Evolutionary conservation across 2,888 invertebrate species (phyloP).

Genomic region (Andrena dorsata): DNA sequence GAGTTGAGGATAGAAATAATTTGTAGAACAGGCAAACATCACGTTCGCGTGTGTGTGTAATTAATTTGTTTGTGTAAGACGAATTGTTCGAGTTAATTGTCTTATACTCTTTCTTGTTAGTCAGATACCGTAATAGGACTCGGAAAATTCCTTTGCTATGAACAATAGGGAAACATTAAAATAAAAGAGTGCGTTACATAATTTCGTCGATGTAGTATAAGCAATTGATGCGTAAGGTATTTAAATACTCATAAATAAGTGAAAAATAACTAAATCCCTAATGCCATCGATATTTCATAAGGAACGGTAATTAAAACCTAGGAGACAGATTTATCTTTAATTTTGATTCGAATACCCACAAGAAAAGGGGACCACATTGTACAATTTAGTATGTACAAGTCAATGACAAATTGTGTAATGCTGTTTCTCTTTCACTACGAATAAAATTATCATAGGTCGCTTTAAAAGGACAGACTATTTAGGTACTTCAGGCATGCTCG

Average conservation of each 20-base stretch:
- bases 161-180: neutral
- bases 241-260: neutral
- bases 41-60: neutral
- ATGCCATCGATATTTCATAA: neutral
- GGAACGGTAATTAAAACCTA: no score
- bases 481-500: no score
- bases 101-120: neutral
- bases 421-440: no score
- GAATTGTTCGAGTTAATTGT: constrained; percentile 29
- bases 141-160: neutral
- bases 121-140: neutral
- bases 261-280: neutral
- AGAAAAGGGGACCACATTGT: no score
- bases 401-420: no score
- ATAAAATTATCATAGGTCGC: no score
- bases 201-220: no score
- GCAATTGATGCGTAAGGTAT: neutral
- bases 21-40: constrained; percentile 8
- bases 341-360: no score
- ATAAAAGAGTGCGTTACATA: neutral
- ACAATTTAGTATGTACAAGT: no score
- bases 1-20: constrained; percentile 12
- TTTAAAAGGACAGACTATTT: no score
- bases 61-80: constrained; percentile 36
- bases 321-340: no score